phyloP scores from a whole-genome alignment of 2,113 vertebrate genomes.

The Phalacrocorax brasilianus region DNA sequence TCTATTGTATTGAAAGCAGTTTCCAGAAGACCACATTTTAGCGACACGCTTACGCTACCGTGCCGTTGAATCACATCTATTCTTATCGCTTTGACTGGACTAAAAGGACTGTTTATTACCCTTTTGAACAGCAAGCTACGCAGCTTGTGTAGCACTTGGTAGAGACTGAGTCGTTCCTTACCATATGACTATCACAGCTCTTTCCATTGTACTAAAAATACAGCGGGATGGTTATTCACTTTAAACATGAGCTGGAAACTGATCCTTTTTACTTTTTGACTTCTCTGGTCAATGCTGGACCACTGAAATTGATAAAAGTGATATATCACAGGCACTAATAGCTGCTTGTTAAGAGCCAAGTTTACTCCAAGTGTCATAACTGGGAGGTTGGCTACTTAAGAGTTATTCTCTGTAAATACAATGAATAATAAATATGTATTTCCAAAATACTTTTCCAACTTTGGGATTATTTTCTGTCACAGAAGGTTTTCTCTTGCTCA shows the following conservation, averaged over 20 bases:
- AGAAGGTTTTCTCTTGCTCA: not conserved
- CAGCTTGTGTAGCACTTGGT: not conserved
- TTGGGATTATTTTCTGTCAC: not conserved
- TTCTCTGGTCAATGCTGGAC: not conserved
- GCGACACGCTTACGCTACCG: fast-evolving
- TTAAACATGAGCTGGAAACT: not conserved
- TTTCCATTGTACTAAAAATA: conserved; percentile 11
- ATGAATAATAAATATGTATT: not conserved
- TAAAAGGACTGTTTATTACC: not conserved
- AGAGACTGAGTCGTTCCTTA: not conserved
- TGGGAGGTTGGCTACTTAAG: not conserved
- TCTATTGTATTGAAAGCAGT: not conserved
- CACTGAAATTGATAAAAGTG: not conserved
- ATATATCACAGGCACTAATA: not conserved
- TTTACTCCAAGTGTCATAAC: not conserved
- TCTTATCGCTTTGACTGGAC: not conserved
- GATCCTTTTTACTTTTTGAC: not conserved
- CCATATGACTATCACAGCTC: not conserved
- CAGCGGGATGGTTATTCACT: not conserved
- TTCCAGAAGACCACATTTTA: not conserved
- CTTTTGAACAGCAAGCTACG: not conserved
- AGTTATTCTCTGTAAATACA: not conserved
- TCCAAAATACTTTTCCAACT: not conserved
- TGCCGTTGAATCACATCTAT: not conserved
- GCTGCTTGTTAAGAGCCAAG: not conserved